Evolutionary conservation across 2,888 invertebrate genomes (phyloP), one percentile per base, ranked within the genome.

Genomic region (Idaea aversata): DNA sequence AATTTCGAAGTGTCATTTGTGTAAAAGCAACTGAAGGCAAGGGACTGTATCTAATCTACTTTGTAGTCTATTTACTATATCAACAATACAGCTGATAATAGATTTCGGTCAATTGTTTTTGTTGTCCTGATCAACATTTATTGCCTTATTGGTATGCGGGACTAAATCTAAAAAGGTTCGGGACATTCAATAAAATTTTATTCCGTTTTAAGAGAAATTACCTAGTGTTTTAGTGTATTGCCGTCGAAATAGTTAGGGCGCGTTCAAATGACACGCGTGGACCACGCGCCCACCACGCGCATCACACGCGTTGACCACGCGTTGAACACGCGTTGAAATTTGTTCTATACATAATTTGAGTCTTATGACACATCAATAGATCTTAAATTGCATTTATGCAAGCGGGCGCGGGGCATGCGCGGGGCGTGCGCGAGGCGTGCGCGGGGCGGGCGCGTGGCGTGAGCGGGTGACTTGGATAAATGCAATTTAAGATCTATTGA

Each of bases 61-160:
- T 67, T 68, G 69, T 66, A 67, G 69, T 71, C 67, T 69, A 72
- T 81, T 80, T 75, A 74, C 78, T 80, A 82, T 80, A 82, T 82
- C 83, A 82, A 76, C 79, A 80, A 80, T 84, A 85, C 79, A 77
- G 77, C 76, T 83, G 78, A 82, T 85, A 87, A 87, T 85, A 84
- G 83, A 84, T 86, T 86, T 84, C 76, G 75, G 81, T 79, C 83
- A 83, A 87, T 88, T 88, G 87, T 87, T 90, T 88, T 84, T 85
- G 85, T 85, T 86, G 81, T 84, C 79, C 81, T 87, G 85, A 88
- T 88, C 85, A 88, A 86, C 86, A 84, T 88, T 90, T 88, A 90
- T 89, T 85, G 82, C 88, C 88, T 87, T 81, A 87, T 91, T 89
- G 79, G 88, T 90, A 89, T 90, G 84, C 89, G 79, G 87, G 87